These are phyloP conservation scores for Drosophila gaucha DNA, from an alignment of 2,888 invertebrate genomes.

Conservation along the genomic window DNA sequence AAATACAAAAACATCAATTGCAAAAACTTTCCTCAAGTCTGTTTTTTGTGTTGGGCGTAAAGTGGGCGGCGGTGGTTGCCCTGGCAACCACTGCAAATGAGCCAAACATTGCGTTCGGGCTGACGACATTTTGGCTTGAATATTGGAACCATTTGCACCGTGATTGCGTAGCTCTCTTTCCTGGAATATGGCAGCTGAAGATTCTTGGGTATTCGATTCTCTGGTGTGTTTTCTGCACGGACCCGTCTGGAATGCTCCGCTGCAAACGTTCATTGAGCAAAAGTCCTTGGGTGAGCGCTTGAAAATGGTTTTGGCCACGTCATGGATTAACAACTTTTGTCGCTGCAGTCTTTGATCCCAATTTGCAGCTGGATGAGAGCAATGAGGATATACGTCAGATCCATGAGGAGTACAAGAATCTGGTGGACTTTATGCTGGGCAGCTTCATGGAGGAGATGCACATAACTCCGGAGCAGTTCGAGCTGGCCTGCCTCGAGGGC, in stretches of 20 bases:
- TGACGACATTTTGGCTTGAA: slow-evolving; percentile 40
- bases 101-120: slow-evolving; percentile 58
- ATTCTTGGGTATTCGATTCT: slow-evolving; percentile 96
- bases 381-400: slow-evolving; percentile 91
- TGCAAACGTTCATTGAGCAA: slow-evolving; percentile 96
- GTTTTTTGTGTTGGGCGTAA: slow-evolving; percentile 31
- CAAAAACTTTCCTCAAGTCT: slow-evolving; percentile 34
- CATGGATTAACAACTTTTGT: neutral
- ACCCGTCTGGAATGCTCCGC: slow-evolving; percentile 95
- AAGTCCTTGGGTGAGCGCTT: slow-evolving; percentile 91
- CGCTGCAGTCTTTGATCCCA: slow-evolving; percentile 93
- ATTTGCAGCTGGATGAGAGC: slow-evolving; percentile 87
- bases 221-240: slow-evolving; percentile 95
- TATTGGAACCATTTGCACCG: slow-evolving; percentile 1
- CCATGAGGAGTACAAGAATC: slow-evolving; percentile 94
- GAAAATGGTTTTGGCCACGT: neutral
- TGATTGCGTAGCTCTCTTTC: neutral
- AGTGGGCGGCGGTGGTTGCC: slow-evolving; percentile 15
- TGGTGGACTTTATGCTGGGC: slow-evolving; percentile 95
- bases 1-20: slow-evolving; percentile 48
- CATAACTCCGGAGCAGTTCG: slow-evolving; percentile 94
- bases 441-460: slow-evolving; percentile 97
- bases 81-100: slow-evolving; percentile 56
- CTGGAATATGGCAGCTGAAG: slow-evolving; percentile 86
- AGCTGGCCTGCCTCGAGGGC: slow-evolving; percentile 89